Base-by-base conservation (phyloP, 2,113 vertebrate species). In the Todiramphus saurophagus region DNA sequence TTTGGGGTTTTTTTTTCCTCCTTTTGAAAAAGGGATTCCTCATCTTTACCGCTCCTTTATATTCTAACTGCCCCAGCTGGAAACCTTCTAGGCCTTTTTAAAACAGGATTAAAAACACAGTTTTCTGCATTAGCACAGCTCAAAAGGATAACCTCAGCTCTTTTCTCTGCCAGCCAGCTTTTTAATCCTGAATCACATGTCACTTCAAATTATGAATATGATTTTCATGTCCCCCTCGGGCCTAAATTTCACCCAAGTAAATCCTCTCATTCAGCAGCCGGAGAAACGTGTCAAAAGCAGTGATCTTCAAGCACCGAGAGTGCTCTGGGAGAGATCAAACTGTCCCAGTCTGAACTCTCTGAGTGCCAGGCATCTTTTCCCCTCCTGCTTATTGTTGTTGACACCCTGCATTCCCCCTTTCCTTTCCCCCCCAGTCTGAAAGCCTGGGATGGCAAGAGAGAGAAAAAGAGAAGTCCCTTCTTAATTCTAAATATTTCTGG, bases 151-250 rank as follows among this genome's bases (percentile, higher is more conserved):
- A 96, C 92, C 96, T 98, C 78, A 79, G 98, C 97, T 98, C 87
- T 94, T 98, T 97, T 97, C 96, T 97, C 96, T 95, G 96, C 97
- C 97, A 98, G 98, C 95, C 95, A 93, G 95, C 93, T 97, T 98
- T 97, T 97, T 97, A 98, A 98, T 98, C 97, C 97, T 72, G 97
- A 97, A 98, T 98, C 98, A 97, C 96, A 97, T 97, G 98, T 98
- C 98, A 98, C 97, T 98, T 98, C 97, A 98, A 98, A 98, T 98
- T 97, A 97, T 97, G 94, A 97, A 97, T 97, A 96, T 97, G 97
- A 98, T 98, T 97, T 97, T 98, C 91, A 87, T 97, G 95, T 98
- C 96, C 94, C 97, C 96, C 97, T 98, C 86, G 56, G 98, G 97
- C 97, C 96, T 92, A 97, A 97, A 98, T 98, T 98, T 98, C 96